Evolutionary conservation across 2,797 vertebrate species (phyloP).

Genomic region (Microcaecilia unicolor): DNA sequence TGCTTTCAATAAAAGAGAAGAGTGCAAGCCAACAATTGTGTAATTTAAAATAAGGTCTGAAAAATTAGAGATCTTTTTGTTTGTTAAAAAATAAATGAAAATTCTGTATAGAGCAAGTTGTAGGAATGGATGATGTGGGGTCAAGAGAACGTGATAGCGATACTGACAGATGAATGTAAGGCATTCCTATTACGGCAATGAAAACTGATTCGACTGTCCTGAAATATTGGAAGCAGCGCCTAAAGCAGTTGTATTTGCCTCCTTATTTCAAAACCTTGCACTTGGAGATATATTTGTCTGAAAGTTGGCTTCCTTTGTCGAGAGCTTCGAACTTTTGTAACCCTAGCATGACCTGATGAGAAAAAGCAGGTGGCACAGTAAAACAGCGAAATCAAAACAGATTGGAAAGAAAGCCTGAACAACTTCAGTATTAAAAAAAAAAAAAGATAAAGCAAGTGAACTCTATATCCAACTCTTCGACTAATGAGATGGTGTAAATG

Average conservation of each 20-base stretch:
- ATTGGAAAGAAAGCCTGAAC: no score
- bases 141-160: background rate
- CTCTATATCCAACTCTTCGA: no score
- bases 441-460: no score
- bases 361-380: background rate
- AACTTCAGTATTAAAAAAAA: no score
- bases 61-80: no score
- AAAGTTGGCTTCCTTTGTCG: slow-evolving; percentile 31
- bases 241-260: background rate
- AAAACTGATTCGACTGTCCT: slow-evolving; percentile 19
- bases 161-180: background rate
- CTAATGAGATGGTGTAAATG: no score
- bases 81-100: no score
- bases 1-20: no score
- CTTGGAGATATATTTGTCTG: slow-evolving; percentile 32
- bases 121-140: background rate
- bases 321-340: background rate
- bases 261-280: slow-evolving; percentile 11
- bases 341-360: slow-evolving; percentile 8
- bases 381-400: slow-evolving; percentile 28
- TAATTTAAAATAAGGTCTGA: no score
- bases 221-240: slow-evolving; percentile 10
- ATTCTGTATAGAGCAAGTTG: no score
- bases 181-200: slow-evolving; percentile 11
- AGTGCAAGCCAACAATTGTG: no score